Evolutionary conservation across 2,797 vertebrate genomes (phyloP), one percentile per base, ranked within the genome.

Genomic region (Ataeniobius toweri): DNA sequence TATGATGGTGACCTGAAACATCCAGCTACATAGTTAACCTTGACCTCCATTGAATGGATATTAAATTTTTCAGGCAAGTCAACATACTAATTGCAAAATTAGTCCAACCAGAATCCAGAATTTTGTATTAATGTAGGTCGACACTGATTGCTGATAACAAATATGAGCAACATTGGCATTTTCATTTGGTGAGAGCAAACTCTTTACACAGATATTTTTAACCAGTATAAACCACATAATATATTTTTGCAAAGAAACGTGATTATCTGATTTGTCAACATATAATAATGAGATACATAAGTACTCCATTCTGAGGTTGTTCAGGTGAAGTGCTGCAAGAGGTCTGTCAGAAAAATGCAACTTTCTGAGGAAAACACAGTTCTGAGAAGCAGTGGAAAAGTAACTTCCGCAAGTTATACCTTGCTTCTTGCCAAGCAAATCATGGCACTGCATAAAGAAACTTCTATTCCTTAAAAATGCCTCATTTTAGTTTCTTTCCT

Each of bases 281-380:
- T 22, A 12, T 41, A 41, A 41, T 74, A 76, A 58, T 22, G 7
- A 68, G 36, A 36, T 36, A 24, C 20, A n/a, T 51, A 44, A 28
- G 44, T 73, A 31, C 58, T 61, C 82, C 9, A 44, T 73, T 78
- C 13, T 79, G 6, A 77, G 72, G 74, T 71, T 8, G 69, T 56
- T 77, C 1, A 79, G 75, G 73, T 48, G n/a, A 73, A 78, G 67
- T 36, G 10, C n/a, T 79, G 16, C 48, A 48, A 5, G 20, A 86
- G 71, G 65, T 67, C 74, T 80, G 75, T 76, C 83, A 79, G 77
- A 86, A 76, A 67, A 74, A 78, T 80, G 8, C 12, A 76, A 77
- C 71, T 75, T 72, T 59, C 18, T 6, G 6, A 6, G 51, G 20
- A 22, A 53, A 53, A 51, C 31, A 20, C 63, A 10, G 22, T 24